phyloP scores from a whole-genome alignment of 2,797 vertebrate genomes.

The Rhinatrema bivittatum region DNA sequence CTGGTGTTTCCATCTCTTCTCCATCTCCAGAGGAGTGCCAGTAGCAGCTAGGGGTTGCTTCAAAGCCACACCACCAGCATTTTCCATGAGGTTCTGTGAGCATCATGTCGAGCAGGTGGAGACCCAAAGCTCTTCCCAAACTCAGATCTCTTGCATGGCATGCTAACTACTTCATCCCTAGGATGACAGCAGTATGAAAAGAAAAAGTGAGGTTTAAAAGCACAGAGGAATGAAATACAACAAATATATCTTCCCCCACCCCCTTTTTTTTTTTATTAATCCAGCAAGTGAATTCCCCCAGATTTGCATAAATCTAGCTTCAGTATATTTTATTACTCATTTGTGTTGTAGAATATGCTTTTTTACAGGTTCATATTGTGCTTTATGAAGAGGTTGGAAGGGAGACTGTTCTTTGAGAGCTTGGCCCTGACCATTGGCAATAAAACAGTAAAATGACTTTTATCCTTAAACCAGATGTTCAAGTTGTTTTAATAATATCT shows the following conservation, averaged over 20 bases:
- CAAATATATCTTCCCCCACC: constrained; percentile 1
- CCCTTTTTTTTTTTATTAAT: no score
- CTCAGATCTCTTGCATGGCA: no score
- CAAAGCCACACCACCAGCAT: no score
- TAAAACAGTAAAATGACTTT: constrained; percentile 51
- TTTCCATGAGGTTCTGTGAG: no score
- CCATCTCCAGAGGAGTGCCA: no score
- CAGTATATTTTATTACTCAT: constrained; percentile 30
- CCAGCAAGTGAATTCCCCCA: constrained; percentile 30
- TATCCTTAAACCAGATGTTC: constrained; percentile 67
- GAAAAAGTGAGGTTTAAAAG: no score
- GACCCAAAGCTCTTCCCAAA: no score
- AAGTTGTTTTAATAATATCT: constrained; percentile 65
- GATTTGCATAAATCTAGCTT: constrained; percentile 9
- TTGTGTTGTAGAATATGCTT: constrained; percentile 36
- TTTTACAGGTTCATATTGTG: constrained; percentile 39
- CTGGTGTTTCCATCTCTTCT: no score
- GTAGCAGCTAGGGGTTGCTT: no score
- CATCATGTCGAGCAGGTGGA: no score
- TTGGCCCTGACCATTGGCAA: constrained; percentile 57
- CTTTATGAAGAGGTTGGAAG: constrained; percentile 36
- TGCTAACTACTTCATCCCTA: no score
- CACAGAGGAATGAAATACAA: not conserved
- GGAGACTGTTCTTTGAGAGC: constrained; percentile 44
- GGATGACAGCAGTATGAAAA: no score